phyloP scores from a whole-genome alignment of 2,888 invertebrate species.

The Anthrax anthrax region DNA sequence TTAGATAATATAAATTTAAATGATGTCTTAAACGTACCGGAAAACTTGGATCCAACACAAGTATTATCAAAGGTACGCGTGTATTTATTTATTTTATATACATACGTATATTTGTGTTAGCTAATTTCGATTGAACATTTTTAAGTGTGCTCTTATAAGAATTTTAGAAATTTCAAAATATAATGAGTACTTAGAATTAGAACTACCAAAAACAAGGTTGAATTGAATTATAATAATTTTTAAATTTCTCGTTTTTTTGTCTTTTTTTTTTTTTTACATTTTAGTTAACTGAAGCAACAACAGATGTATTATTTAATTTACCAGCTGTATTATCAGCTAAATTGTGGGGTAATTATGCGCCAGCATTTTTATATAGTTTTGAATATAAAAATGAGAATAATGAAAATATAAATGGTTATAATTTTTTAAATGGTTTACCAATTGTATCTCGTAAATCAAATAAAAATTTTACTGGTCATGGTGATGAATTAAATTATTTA shows the following conservation, averaged over 20 bases:
- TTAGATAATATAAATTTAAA: constrained; percentile 20
- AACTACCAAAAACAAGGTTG: no score
- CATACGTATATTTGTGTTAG: no score
- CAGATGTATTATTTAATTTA: constrained; percentile 61
- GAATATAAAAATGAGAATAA: constrained; percentile 43
- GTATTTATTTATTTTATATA: no score
- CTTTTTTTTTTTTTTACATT: background rate
- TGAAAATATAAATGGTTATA: constrained; percentile 41
- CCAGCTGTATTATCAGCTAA: constrained; percentile 58
- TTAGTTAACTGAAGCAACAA: constrained; percentile 34
- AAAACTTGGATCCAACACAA: constrained; percentile 21
- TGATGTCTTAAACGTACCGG: constrained; percentile 26
- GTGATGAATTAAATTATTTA: constrained; percentile 57
- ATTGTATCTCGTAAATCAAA: constrained; percentile 38
- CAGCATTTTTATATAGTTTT: constrained; percentile 59
- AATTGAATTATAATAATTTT: no score
- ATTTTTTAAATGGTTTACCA: constrained; percentile 51
- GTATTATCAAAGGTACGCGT: constrained; percentile 26
- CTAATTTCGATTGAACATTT: no score
- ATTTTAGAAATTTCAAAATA: no score
- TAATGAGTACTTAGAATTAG: no score
- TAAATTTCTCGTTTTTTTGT: no score
- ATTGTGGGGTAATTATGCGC: constrained; percentile 50
- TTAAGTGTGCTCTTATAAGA: no score
- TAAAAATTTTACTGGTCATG: constrained; percentile 39